Conservation (phyloP, 2,888 invertebrate genomes). For the Drosophila maculinotata region DNA sequence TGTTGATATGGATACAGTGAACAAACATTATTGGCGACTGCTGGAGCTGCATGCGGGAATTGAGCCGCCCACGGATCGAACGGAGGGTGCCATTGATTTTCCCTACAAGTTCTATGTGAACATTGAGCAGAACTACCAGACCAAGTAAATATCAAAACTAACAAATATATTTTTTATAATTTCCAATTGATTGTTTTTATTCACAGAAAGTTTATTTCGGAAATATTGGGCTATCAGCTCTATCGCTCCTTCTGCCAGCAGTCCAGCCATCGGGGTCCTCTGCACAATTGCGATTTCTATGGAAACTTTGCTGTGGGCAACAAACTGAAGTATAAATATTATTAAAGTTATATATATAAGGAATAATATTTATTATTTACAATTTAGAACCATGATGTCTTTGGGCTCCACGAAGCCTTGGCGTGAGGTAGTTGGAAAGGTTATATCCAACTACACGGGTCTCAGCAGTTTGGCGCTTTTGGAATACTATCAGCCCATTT, state of each 20-base stretch:
- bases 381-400: constrained; percentile 85
- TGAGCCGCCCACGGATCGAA: constrained; percentile 88
- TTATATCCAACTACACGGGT: constrained; percentile 89
- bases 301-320: constrained; percentile 91
- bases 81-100: constrained; percentile 90
- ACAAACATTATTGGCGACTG: constrained; percentile 89
- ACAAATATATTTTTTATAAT: fast-evolving
- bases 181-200: constrained; percentile 57
- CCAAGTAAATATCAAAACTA: constrained; percentile 66
- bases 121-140: constrained; percentile 82
- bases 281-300: constrained; percentile 94
- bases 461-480: constrained; percentile 91
- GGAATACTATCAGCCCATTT: constrained; percentile 91
- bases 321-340: constrained; percentile 85
- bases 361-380: no score
- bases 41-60: constrained; percentile 88
- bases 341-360: constrained; percentile 60
- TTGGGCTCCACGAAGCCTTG: constrained; percentile 90
- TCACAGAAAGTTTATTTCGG: constrained; percentile 91
- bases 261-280: constrained; percentile 90
- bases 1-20: constrained; percentile 87
- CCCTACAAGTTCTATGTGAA: constrained; percentile 90
- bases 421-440: constrained; percentile 90
- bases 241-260: constrained; percentile 90
- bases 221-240: constrained; percentile 93